Percentiles rank a stretch among this genome's conserved stretches.
phyloP scores from a whole-genome alignment of 2,888 invertebrate genomes.

The Patella depressa region DNA sequence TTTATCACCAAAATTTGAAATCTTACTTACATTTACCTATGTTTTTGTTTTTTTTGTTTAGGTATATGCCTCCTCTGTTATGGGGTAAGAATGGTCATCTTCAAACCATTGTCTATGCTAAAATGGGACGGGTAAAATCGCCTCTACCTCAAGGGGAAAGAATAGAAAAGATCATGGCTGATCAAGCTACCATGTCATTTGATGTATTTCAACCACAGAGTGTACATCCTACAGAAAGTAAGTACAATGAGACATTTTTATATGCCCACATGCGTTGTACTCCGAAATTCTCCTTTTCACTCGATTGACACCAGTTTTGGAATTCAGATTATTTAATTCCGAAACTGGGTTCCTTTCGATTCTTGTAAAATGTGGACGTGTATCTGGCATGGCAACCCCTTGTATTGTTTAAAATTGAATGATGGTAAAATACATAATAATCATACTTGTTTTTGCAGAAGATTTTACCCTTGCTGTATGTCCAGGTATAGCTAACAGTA shows the following conservation, averaged over 20 bases:
- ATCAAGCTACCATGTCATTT: slow-evolving; percentile 91
- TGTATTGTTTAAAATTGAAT: neutral
- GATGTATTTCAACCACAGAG: slow-evolving; percentile 89
- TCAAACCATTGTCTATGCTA: slow-evolving; percentile 91
- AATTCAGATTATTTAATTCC: no score
- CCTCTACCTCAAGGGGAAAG: slow-evolving; percentile 90
- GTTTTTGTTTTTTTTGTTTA: slow-evolving; percentile 75
- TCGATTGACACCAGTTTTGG: no score
- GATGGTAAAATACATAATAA: neutral
- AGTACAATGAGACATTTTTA: neutral
- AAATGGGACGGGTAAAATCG: slow-evolving; percentile 81
- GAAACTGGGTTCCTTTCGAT: no score
- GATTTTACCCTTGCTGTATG: slow-evolving; percentile 64
- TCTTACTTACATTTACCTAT: no score
- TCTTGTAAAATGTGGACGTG: neutral
- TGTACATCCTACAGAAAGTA: slow-evolving; percentile 29
- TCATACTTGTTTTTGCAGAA: slow-evolving; percentile 72
- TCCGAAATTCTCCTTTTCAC: no score
- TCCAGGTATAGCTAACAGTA: slow-evolving; percentile 90
- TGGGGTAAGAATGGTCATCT: slow-evolving; percentile 98
- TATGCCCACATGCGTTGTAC: no score
- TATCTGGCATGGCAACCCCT: neutral
- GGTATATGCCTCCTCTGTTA: slow-evolving; percentile 88
- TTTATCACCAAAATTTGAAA: neutral
- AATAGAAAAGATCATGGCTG: slow-evolving; percentile 79